Evolutionary conservation across 2,113 vertebrate species (phyloP).

Genomic region (Thamnaconus septentrionalis): DNA sequence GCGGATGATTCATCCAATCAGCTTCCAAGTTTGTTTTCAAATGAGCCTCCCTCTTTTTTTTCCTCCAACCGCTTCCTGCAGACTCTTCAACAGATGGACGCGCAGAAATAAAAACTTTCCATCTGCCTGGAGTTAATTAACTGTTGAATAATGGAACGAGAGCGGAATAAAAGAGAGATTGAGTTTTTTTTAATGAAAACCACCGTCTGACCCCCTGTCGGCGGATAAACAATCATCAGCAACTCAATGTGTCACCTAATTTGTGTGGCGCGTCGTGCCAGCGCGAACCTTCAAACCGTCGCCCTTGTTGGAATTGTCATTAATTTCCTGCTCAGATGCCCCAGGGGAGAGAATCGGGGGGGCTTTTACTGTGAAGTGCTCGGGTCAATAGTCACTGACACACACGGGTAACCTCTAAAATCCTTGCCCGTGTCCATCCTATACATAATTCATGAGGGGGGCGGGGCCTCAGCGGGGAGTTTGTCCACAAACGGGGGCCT

Average conservation of each 20-base stretch:
- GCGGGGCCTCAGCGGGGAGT: constrained; percentile 5
- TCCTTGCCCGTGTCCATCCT: constrained; percentile 31
- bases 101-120: no score
- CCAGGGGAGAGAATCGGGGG: constrained; percentile 7
- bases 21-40: no score
- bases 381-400: constrained; percentile 47
- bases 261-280: background rate
- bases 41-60: no score
- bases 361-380: background rate
- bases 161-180: no score
- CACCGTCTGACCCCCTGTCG: background rate
- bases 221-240: constrained; percentile 12
- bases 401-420: constrained; percentile 41
- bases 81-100: no score
- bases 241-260: background rate
- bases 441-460: constrained; percentile 50
- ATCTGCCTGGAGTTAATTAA: no score
- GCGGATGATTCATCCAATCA: no score
- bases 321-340: constrained; percentile 31
- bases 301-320: constrained; percentile 39
- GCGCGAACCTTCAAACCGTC: background rate
- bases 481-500: constrained; percentile 11
- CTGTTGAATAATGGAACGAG: no score
- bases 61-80: no score
- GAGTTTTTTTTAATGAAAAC: background rate